Evolutionary conservation across 2,797 vertebrate species (phyloP).

Genomic region (Typhlichthys subterraneus): DNA sequence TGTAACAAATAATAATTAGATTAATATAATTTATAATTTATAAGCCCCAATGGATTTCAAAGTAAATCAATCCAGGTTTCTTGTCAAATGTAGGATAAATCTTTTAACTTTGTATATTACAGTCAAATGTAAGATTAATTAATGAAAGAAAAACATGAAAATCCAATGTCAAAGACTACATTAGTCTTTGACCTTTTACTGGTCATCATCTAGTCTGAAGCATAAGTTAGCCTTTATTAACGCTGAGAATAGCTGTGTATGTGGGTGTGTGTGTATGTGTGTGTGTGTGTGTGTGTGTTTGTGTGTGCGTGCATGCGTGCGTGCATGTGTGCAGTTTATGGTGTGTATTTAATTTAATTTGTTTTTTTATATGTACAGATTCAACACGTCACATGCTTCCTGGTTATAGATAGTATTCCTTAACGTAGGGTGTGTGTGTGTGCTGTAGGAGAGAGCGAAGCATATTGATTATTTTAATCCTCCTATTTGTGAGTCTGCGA

Average conservation of each 20-base stretch:
- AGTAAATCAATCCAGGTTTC: too few relatives aligned
- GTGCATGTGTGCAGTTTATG: conserved; percentile 16
- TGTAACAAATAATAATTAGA: too few relatives aligned
- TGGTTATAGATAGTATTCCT: conserved; percentile 54
- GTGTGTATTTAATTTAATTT: conserved; percentile 24
- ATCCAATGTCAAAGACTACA: conserved; percentile 8
- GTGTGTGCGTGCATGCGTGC: conserved; percentile 15
- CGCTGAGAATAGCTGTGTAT: conserved; percentile 13
- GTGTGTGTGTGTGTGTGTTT: conserved; percentile 8
- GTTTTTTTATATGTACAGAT: conserved; percentile 53
- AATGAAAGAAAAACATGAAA: not conserved
- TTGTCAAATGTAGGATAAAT: too few relatives aligned
- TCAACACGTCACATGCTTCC: conserved; percentile 40
- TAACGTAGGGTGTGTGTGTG: conserved; percentile 47
- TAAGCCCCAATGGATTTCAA: too few relatives aligned
- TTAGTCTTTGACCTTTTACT: conserved; percentile 47
- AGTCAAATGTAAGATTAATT: too few relatives aligned
- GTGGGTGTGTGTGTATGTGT: conserved; percentile 6
- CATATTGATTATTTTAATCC: conserved; percentile 84
- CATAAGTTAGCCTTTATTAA: conserved; percentile 67
- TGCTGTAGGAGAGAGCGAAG: conserved; percentile 53
- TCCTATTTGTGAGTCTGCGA: conserved; percentile 80
- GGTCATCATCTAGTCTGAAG: conserved; percentile 53
- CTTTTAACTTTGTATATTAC: too few relatives aligned
- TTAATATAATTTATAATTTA: too few relatives aligned